A percentile compares a stretch with the other conserved stretches of the same genome.
These are phyloP conservation scores for Sclerodermus sp. DNA, from an alignment of 2,888 invertebrate species.

Conservation along the genomic window DNA sequence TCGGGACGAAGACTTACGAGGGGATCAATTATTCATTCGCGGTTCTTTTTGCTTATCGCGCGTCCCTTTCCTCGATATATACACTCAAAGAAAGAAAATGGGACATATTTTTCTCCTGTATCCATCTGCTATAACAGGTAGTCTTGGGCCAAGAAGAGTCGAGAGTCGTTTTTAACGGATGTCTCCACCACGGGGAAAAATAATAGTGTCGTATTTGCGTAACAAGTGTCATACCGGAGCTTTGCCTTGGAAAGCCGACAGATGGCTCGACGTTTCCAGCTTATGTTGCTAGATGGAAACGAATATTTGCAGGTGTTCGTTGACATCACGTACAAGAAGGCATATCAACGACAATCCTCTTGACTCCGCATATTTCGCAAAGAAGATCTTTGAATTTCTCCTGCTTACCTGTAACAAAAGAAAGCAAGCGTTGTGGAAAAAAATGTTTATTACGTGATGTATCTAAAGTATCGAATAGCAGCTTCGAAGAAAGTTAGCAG, in stretches of 20 bases:
- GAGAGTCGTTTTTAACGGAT: constrained; percentile 29
- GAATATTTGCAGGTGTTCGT: constrained; percentile 29
- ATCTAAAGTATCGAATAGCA: background rate
- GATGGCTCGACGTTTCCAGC: constrained; percentile 41
- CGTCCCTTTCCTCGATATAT: background rate
- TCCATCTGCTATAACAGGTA: background rate
- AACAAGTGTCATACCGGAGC: constrained; percentile 42
- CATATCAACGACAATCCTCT: constrained; percentile 3
- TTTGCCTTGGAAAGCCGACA: constrained; percentile 46
- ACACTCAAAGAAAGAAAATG: background rate
- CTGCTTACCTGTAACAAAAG: constrained; percentile 42
- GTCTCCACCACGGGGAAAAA: constrained; percentile 22
- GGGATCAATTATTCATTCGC: too few species aligned
- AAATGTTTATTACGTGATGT: constrained; percentile 9
- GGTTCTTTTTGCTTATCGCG: background rate
- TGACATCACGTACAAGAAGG: constrained; percentile 3
- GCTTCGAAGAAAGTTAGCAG: too few species aligned
- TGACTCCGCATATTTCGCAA: constrained; percentile 9
- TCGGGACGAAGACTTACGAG: too few species aligned
- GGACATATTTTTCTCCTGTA: constrained; percentile 11
- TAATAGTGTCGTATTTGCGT: constrained; percentile 45
- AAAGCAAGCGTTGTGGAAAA: too few species aligned
- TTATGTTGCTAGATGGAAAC: constrained; percentile 30
- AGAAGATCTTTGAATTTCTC: constrained; percentile 17
- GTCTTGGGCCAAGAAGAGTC: constrained; percentile 6